A percentile compares a stretch with the other conserved stretches of the same genome.
Conservation (phyloP, 2,797 vertebrate genomes). For the Liparis tanakae region DNA sequence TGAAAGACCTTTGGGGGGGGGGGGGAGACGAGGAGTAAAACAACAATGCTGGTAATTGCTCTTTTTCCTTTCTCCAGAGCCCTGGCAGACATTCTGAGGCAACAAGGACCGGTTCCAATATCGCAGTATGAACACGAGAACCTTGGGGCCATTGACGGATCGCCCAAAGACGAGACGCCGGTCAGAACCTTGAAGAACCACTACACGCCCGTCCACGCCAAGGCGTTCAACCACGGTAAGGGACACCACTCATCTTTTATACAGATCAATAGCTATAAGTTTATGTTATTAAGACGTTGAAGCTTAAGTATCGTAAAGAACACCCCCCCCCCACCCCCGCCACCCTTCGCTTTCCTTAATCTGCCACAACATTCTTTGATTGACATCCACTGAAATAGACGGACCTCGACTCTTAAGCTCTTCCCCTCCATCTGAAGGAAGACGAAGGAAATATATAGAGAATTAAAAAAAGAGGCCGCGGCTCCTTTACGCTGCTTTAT, state of each 20-base stretch:
- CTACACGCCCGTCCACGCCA: conserved; percentile 92
- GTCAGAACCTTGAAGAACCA: conserved; percentile 93
- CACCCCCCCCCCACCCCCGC: not conserved
- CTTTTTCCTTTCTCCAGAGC: conserved; percentile 83
- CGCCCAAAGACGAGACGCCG: conserved; percentile 94
- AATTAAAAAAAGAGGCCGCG: conserved; percentile 31
- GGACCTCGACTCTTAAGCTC: conserved; percentile 32
- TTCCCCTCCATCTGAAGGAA: conserved; percentile 38
- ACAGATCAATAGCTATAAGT: no score
- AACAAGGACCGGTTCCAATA: conserved; percentile 92
- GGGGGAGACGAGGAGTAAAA: not conserved
- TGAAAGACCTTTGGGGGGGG: conserved; percentile 26
- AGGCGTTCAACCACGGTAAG: conserved; percentile 90
- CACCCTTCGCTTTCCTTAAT: conserved; percentile 5
- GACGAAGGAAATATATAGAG: conserved; percentile 5
- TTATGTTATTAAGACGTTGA: not conserved
- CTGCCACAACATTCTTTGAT: conserved; percentile 37
- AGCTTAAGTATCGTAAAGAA: not conserved
- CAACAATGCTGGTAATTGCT: conserved; percentile 19
- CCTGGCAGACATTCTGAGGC: conserved; percentile 95
- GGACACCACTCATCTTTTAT: not conserved
- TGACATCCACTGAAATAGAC: conserved; percentile 43
- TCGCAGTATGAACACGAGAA: conserved; percentile 96
- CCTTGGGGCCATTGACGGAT: conserved; percentile 89
- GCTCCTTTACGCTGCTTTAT: not conserved